Conservation (phyloP, 2,888 invertebrate genomes). For the Ypsolopha sequella region DNA sequence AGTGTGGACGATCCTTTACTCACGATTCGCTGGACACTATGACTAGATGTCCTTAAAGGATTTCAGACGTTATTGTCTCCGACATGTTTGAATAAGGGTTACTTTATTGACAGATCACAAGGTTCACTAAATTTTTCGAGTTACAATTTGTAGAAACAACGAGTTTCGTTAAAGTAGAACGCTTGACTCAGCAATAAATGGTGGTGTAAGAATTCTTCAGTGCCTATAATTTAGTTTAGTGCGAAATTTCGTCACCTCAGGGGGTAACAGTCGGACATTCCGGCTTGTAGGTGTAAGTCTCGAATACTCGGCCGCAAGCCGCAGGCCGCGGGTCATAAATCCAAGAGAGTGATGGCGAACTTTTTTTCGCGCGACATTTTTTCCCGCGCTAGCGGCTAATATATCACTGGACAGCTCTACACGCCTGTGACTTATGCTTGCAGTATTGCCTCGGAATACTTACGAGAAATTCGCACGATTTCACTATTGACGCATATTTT, state of each 20-base stretch:
- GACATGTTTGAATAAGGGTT: conserved; percentile 17
- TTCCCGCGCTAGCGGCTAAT: conserved; percentile 64
- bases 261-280: conserved; percentile 49
- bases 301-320: conserved; percentile 50
- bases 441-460: not conserved
- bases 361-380: conserved; percentile 66
- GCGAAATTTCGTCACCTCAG: conserved; percentile 65
- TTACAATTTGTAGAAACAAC: too few species aligned
- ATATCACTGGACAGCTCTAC: conserved; percentile 36
- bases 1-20: conserved; percentile 60
- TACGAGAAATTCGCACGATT: not conserved
- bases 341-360: conserved; percentile 55
- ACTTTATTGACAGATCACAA: conserved; percentile 6
- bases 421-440: conserved; percentile 46
- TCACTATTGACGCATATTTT: not conserved
- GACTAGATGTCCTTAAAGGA: conserved; percentile 36
- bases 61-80: conserved; percentile 24
- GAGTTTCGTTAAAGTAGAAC: too few species aligned
- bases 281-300: conserved; percentile 33
- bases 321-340: conserved; percentile 55
- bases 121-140: too few species aligned
- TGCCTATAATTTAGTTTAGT: conserved; percentile 62
- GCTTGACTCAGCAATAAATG: not conserved
- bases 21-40: conserved; percentile 47
- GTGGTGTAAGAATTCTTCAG: not conserved